Evolutionary conservation across 2,888 invertebrate species (phyloP), one percentile per base, ranked within the genome.

Genomic region (Pheosia tremula): DNA sequence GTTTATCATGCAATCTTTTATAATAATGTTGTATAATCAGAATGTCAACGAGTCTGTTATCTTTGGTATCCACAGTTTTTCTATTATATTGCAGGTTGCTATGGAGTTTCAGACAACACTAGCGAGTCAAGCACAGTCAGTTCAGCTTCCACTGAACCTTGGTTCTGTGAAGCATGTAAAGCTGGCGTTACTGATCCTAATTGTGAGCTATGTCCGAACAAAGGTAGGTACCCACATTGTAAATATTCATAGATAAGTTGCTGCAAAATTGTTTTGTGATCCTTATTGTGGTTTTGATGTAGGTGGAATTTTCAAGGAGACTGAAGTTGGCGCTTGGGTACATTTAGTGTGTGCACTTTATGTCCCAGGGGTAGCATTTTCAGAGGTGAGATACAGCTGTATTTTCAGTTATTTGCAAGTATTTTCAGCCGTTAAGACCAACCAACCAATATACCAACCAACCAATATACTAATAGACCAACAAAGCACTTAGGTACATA

Each of bases 111-210:
- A 55, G 99, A 99, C 84, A 96, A 97, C 55, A 97, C 97, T 52
- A 98, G 98, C 89, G 96, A 98, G 68, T 97, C 98, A 5, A 98
- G 98, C 82, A 98, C 98, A 39, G 97, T 97, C 69, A 99, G 99
- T 11, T 96, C 98, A 0, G 98, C 98, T 60, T 98, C 98, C 41
- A 99, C 99, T 0, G 99, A 99, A 71, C 99, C 99, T 0, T 99
- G 99, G 99, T 99, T 99, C 89, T 99, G 99, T 93, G 99, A 99
- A 87, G 98, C 99, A 5, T 99, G 99, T 83, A 97, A 97, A 78
- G 98, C 98, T 36, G 98, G 98, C 0, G 96, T 97, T 11, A 95
- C 95, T 11, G 97, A 97, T 85, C 99, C 99, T 0, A 96, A 95
- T 49, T 99, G 99, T 87, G 99, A 99, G 91, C 93, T 99, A 13